Evolutionary conservation across 1,140 invertebrate genomes (phyloP).

Genomic region (Nylanderia fulva): DNA sequence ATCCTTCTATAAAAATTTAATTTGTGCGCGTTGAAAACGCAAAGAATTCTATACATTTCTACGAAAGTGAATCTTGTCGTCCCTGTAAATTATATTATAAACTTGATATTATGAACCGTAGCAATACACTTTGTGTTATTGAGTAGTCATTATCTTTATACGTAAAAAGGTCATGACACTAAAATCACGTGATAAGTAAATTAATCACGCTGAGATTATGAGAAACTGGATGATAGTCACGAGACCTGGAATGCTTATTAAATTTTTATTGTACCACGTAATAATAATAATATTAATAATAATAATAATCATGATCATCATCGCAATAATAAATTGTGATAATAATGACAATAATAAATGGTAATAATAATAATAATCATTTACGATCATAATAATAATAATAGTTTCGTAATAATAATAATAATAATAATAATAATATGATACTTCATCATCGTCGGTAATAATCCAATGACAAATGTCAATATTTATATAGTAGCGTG

Average conservation of each 20-base stretch:
- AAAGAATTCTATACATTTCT: no score
- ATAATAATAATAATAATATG: constrained; percentile 79
- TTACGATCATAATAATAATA: constrained; percentile 71
- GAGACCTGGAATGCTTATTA: constrained; percentile 81
- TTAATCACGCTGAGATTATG: not conserved
- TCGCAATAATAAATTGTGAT: constrained; percentile 74
- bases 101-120: constrained; percentile 8
- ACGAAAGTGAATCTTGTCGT: not conserved
- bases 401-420: constrained; percentile 78
- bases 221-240: constrained; percentile 60
- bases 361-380: constrained; percentile 78
- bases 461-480: constrained; percentile 83
- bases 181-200: constrained; percentile 53
- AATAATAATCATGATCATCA: constrained; percentile 78
- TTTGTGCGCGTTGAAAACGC: no score
- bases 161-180: constrained; percentile 68
- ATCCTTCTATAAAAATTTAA: no score
- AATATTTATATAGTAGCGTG: constrained; percentile 82
- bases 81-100: constrained; percentile 24
- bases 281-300: constrained; percentile 82
- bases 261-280: constrained; percentile 85
- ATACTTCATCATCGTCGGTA: constrained; percentile 79
- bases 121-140: constrained; percentile 21
- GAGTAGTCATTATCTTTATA: constrained; percentile 50
- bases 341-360: constrained; percentile 78